phyloP scores from a whole-genome alignment of 2,888 invertebrate genomes.

The Petrophora chlorosata region DNA sequence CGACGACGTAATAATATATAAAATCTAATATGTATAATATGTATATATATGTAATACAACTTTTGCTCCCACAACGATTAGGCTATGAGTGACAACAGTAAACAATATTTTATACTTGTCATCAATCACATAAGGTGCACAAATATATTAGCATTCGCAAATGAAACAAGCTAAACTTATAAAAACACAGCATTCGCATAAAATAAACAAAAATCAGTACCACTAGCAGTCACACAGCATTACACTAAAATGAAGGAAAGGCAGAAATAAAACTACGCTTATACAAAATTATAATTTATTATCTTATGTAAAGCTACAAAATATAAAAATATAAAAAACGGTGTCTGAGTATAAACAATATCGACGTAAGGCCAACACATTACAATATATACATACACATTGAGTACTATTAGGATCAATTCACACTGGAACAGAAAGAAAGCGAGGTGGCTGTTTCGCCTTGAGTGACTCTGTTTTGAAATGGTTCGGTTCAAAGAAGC shows the following conservation, averaged over 20 bases:
- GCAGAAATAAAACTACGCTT: conserved; percentile 52
- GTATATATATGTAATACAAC: neutral
- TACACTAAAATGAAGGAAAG: neutral
- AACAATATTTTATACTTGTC: no score
- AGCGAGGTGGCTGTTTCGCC: no score
- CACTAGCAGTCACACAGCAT: neutral
- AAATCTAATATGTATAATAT: no score
- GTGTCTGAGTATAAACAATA: conserved; percentile 66
- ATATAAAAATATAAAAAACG: conserved; percentile 66
- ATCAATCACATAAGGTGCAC: neutral
- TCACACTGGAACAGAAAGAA: no score
- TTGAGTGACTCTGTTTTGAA: no score
- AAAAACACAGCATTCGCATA: neutral
- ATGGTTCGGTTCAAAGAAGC: no score
- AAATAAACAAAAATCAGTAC: neutral
- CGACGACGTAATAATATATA: no score
- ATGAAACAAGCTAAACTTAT: neutral
- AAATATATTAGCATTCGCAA: neutral
- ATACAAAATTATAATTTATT: conserved; percentile 80
- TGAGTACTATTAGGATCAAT: conserved; percentile 9
- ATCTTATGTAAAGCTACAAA: conserved; percentile 68
- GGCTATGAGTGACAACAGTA: neutral
- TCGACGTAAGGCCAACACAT: conserved; percentile 23
- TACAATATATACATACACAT: conserved; percentile 44
- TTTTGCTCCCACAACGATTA: neutral